Percentiles rank a stretch among this genome's conserved stretches.
phyloP scores from a whole-genome alignment of 2,113 vertebrate genomes.

The Gobius niger region DNA sequence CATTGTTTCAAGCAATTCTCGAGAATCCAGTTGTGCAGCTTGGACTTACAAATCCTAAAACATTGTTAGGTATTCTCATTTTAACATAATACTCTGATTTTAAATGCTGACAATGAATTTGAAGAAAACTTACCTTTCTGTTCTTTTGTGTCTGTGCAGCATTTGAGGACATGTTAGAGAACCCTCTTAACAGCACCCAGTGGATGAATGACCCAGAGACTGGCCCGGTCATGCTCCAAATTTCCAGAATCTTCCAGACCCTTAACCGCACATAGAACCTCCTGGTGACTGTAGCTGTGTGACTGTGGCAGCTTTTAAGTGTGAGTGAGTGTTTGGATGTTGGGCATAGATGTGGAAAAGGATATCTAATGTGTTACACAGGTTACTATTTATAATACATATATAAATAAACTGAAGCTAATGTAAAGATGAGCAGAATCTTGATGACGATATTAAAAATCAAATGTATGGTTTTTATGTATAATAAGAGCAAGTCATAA shows the following conservation, averaged over 20 bases:
- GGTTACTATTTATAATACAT: constrained; percentile 78
- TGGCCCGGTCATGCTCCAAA: constrained; percentile 98
- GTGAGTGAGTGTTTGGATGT: constrained; percentile 26
- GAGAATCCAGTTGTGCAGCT: constrained; percentile 97
- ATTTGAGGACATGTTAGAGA: constrained; percentile 98
- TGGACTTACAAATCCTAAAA: constrained; percentile 95
- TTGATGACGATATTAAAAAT: constrained; percentile 60
- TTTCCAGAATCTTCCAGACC: constrained; percentile 98
- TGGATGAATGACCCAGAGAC: constrained; percentile 99
- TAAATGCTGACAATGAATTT: neutral
- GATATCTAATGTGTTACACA: constrained; percentile 63
- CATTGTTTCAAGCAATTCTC: constrained; percentile 96
- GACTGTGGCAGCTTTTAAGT: constrained; percentile 56
- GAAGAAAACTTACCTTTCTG: neutral
- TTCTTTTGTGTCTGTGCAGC: constrained; percentile 48
- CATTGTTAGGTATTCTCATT: constrained; percentile 82
- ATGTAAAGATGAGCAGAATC: constrained; percentile 66
- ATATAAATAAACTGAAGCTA: constrained; percentile 73
- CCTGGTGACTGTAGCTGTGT: constrained; percentile 38
- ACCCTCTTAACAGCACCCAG: constrained; percentile 97
- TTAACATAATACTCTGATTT: neutral
- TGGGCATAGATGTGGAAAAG: constrained; percentile 45
- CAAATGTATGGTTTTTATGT: constrained; percentile 69
- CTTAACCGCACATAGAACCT: constrained; percentile 91
- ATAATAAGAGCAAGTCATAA: constrained; percentile 71